Evolutionary conservation across 2,888 invertebrate species (phyloP), one percentile per base, ranked within the genome.

Genomic region (Nysson spinosus): DNA sequence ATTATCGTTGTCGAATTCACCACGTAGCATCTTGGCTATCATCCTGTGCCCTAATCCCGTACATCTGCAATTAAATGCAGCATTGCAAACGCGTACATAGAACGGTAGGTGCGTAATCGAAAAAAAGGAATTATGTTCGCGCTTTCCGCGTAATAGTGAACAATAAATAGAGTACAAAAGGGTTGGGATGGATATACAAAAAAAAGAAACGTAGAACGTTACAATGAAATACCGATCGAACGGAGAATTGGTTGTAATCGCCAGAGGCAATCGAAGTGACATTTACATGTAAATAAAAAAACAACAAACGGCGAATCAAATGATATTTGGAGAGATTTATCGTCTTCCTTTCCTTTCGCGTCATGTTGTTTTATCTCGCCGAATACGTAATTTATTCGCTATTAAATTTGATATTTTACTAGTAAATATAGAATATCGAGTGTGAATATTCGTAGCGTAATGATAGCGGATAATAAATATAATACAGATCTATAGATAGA

Each of bases 401-500:
- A 84, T 81, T 83, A 79, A 85, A 83, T 85, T 86, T 85, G 79
- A 85, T 85, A 84, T 83, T 83, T 85, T 74, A 83, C 83, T 85
- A 85, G 80, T 83, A 79, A 83, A 80, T 82, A 83, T 84, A 82
- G 83, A 86, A 85, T 86, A 85, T 84, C 84, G 83, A 83, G 79
- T 82, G 78, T 73, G 75, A 82, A 83, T 84, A 83, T 84, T 82
- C 81, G 78, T 82, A 80, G 82, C 79, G 72, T 83, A 79, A 76
- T 83, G 79, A 81, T 83, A 82, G 72, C 69, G 74, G 72, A 75
- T 77, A 83, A 82, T 82, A 83, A 83, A 83, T 86, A 86, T 85
- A 83, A 85, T 85, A 87, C 85, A 87, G 78, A 82, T 85, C 83
- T 87, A 85, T 86, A 79, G 82, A 83, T 85, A 84, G 74, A 79